Evolutionary conservation across 2,797 vertebrate species (phyloP).

Genomic region (Tragopan temminckii): DNA sequence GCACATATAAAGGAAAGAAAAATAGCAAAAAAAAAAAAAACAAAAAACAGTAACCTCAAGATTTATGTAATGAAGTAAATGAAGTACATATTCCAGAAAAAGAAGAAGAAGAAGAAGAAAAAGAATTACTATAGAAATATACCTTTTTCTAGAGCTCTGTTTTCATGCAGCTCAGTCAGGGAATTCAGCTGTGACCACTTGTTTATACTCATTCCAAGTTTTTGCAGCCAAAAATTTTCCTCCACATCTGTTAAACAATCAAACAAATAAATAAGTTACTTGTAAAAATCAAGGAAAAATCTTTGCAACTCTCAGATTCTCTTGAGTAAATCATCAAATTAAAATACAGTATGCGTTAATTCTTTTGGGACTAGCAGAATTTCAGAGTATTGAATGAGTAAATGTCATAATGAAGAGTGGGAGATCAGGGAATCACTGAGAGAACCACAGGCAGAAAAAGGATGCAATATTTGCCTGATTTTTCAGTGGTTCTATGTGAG

Average conservation of each 20-base stretch:
- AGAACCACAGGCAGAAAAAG: background rate
- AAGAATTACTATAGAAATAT: background rate
- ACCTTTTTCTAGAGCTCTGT: slow-evolving; percentile 51
- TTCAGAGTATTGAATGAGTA: background rate
- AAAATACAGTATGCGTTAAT: background rate
- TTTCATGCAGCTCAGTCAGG: slow-evolving; percentile 38
- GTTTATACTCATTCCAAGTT: slow-evolving; percentile 54
- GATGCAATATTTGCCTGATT: background rate
- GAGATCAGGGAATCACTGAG: background rate
- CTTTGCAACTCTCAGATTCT: background rate
- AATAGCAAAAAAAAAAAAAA: background rate
- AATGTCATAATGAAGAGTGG: background rate
- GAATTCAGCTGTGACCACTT: slow-evolving; percentile 69
- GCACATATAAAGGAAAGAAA: background rate
- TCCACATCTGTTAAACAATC: slow-evolving; percentile 31
- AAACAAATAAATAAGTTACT: background rate
- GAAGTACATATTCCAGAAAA: background rate
- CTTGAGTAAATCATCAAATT: background rate
- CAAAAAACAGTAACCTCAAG: background rate
- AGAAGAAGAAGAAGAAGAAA: too few relatives aligned
- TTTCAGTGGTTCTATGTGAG: background rate
- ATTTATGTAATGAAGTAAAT: background rate
- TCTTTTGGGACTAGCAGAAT: background rate
- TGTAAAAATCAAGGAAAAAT: background rate
- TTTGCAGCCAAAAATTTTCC: slow-evolving; percentile 47